Evolutionary conservation across 1,140 invertebrate species (phyloP), one percentile per base, ranked within the genome.

Genomic region (Caenorhabditis briggsae): DNA sequence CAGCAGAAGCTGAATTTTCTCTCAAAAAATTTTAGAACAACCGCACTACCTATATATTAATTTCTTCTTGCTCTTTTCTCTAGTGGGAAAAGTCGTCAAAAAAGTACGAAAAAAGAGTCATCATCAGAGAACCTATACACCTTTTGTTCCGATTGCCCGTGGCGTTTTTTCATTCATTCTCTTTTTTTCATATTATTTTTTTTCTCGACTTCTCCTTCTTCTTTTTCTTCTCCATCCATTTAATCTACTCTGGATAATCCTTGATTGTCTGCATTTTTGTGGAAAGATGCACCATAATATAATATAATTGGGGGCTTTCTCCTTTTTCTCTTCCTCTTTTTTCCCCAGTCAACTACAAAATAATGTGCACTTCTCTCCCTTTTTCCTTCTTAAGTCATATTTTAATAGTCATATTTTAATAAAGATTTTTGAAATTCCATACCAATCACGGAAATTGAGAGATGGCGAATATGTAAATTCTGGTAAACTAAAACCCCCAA

Each of bases 371-470:
- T 33, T 33, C 33, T 33, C 3, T 33, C 3, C 33, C 33, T 33
- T 33, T 2, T 33, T 33, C 33, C 33, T 33, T 33, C 33, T 33
- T 33, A 33, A n/a, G n/a, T n/a, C 33, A 33, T 33, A n/a, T n/a
- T n/a, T n/a, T n/a, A n/a, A n/a, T 33, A 33, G 33, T 33, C 33
- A 33, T 33, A 33, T 33, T 33, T 33, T 33, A 33, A 33, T 55
- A 0, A 55, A 14, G 50, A n/a, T 9, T 23, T 20, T 20, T 23
- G 56, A 59, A 59, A 59, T 59, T 59, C n/a, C 8, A 59, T 59
- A 59, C 56, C 56, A 65, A 65, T 65, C 61, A 8, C 33, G 61
- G 33, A 65, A 14, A 65, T 65, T 65, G 20, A 33, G 59, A 64
- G 1, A 64, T 23, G 59, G 9, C 8, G 59, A 59, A 59, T 59